phyloP scores from a whole-genome alignment of 2,113 vertebrate species.

The Alouatta palliata region DNA sequence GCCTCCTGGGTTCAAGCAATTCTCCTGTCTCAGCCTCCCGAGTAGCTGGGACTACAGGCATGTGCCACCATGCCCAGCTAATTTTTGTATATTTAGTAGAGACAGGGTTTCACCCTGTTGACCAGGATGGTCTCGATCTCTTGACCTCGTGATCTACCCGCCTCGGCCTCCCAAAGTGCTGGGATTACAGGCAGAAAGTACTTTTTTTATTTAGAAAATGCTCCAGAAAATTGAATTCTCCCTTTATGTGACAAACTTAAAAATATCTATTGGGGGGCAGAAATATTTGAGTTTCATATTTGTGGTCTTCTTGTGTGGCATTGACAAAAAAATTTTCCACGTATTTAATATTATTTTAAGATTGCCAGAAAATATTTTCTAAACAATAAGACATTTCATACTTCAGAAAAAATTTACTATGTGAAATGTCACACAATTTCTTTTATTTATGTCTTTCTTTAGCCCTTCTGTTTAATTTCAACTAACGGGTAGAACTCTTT shows the following conservation, averaged over 20 bases:
- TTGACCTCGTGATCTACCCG: too few species aligned
- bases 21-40: too few species aligned
- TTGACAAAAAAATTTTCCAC: background rate
- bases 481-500: slow-evolving; percentile 52
- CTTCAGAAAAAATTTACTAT: slow-evolving; percentile 60
- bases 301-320: background rate
- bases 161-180: too few species aligned
- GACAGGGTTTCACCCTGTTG: too few species aligned
- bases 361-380: background rate
- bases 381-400: background rate
- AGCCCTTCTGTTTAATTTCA: slow-evolving; percentile 63
- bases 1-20: too few species aligned
- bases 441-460: slow-evolving; percentile 60
- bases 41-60: too few species aligned
- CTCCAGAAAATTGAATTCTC: background rate
- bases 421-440: background rate
- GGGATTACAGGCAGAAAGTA: too few species aligned
- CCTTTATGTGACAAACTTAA: background rate
- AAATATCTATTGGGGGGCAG: background rate
- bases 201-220: too few species aligned
- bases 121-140: too few species aligned
- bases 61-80: too few species aligned
- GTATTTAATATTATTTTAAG: background rate
- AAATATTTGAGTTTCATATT: background rate
- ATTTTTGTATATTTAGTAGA: too few species aligned